Base-by-base conservation (phyloP, 2,888 invertebrate species). In the Rhamnusium bicolor region DNA sequence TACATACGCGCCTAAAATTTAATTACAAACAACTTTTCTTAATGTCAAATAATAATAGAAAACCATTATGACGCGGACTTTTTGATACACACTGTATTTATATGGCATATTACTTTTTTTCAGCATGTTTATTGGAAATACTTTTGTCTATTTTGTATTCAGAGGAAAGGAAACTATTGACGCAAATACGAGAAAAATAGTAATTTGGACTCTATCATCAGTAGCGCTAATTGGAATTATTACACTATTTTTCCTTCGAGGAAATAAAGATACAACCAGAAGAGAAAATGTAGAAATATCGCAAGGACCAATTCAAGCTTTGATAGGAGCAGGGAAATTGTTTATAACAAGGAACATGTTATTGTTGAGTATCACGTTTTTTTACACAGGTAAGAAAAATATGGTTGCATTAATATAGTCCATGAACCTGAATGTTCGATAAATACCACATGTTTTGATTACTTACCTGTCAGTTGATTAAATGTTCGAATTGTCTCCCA, bases 101-200 rank as follows among this genome's bases (percentile, higher is more conserved):
- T 24, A 24, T 46, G 10, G 8, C n/a, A 2, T n/a, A 46, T 46
- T 46, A n/a, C 10, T 61, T 70, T 83, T 69, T 91, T 92, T 79
- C 90, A 98, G 98, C 85, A 92, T 98, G 90, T 94, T 98, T 88
- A 93, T 96, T 86, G 99, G 99, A 68, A 99, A 99, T 86, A 90
- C 98, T 29, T 98, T 98, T 89, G 97, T 98, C 21, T 98, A 93
- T 89, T 95, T 95, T 86, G 93, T 94, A 86, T 98, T 99, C 89
- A 93, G 93, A 90, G 95, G 95, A 63, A 92, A 94, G 85, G 90
- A 90, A 0, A 90, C 91, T 67, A 96, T 98, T 49, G 93, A 94
- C 77, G 85, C 89, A 61, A 89, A 90, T 8, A 95, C 95, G 0
- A 90, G 98, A 19, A 92, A 91, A 60, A 88, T 95, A 1, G 95